These are phyloP conservation scores for Heterodera carotae DNA, from an alignment of 1,140 invertebrate genomes.

Conservation along the genomic window DNA sequence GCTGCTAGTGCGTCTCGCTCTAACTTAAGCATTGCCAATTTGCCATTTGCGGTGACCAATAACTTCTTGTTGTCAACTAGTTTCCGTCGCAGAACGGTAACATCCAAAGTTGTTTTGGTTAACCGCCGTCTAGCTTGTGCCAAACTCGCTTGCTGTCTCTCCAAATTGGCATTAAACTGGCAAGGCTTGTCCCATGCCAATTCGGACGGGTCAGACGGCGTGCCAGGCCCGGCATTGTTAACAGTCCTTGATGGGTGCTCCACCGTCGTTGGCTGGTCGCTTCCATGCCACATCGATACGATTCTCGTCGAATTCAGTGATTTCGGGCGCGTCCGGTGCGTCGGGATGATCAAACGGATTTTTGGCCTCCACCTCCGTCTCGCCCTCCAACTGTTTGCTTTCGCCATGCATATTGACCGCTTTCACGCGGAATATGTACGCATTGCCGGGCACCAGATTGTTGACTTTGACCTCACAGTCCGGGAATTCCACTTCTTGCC, in stretches of 20 bases:
- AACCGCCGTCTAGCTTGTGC: no score
- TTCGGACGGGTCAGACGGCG: constrained; percentile 67
- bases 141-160: no score
- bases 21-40: no score
- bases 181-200: constrained; percentile 57
- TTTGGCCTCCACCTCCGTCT: constrained; percentile 83
- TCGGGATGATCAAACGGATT: constrained; percentile 90
- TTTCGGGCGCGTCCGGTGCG: constrained; percentile 85
- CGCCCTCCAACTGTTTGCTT: constrained; percentile 89
- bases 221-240: constrained; percentile 92
- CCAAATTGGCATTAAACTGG: no score
- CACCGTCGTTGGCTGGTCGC: constrained; percentile 85
- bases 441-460: constrained; percentile 90
- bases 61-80: no score
- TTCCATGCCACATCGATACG: constrained; percentile 90
- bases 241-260: constrained; percentile 83
- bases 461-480: constrained; percentile 78
- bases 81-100: no score
- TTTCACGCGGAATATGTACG: constrained; percentile 95
- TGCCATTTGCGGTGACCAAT: no score
- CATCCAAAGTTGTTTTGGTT: no score
- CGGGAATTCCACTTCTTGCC: constrained; percentile 70
- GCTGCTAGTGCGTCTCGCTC: no score
- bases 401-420: constrained; percentile 97
- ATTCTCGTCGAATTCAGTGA: constrained; percentile 91